Evolutionary conservation across 1,140 invertebrate species (phyloP), one percentile per base, ranked within the genome.

Genomic region (Pygmarrhopalites habei): DNA sequence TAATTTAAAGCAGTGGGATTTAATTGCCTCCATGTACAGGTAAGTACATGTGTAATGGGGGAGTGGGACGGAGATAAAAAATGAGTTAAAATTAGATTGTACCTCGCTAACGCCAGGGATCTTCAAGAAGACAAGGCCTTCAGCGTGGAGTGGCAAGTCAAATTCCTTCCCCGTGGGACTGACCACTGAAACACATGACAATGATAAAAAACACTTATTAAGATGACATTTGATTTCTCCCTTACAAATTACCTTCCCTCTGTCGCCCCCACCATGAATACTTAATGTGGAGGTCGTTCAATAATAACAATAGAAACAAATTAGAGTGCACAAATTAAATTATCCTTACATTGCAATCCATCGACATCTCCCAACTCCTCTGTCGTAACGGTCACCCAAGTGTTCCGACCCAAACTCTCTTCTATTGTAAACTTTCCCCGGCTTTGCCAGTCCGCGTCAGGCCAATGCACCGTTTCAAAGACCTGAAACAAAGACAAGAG

Each of bases 281-380:
- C n/a, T n/a, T n/a, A n/a, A n/a, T n/a, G n/a, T n/a, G n/a, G n/a
- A n/a, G n/a, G n/a, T n/a, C n/a, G n/a, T n/a, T n/a, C n/a, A n/a
- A n/a, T n/a, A n/a, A n/a, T n/a, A n/a, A n/a, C n/a, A n/a, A n/a
- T n/a, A n/a, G n/a, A n/a, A n/a, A n/a, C n/a, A n/a, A n/a, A n/a
- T n/a, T n/a, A n/a, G n/a, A n/a, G n/a, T n/a, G n/a, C n/a, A n/a
- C n/a, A n/a, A n/a, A n/a, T n/a, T n/a, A n/a, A n/a, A n/a, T n/a
- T n/a, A n/a, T n/a, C n/a, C n/a, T n/a, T n/a, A n/a, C n/a, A 67
- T 66, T 73, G 67, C 55, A 73, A 66, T 64, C 71, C 69, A 62
- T 73, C 71, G 55, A 72, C 69, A 68, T 73, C 72, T 19, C 65
- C 72, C 25, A 51, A 49, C 43, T 73, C 71, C 35, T 66, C 64